These are phyloP conservation scores for Melanotaenia parkinsoni DNA, from an alignment of 2,797 vertebrate genomes.

Conservation along the genomic window DNA sequence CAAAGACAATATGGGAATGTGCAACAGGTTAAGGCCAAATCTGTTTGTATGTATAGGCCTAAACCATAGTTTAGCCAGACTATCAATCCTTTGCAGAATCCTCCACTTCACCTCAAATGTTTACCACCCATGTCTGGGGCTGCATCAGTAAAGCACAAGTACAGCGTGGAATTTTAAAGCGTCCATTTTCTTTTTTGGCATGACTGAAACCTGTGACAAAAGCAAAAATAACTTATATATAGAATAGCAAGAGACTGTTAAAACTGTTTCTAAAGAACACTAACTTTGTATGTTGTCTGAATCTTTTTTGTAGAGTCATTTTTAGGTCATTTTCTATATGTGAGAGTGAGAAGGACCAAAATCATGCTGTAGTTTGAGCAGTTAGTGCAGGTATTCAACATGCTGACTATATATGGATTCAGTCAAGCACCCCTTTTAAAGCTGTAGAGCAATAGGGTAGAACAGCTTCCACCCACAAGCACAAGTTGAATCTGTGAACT, in stretches of 20 bases:
- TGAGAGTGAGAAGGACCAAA: conserved; percentile 85
- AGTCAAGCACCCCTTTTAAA: conserved; percentile 51
- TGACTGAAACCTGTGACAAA: conserved; percentile 76
- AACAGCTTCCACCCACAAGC: conserved; percentile 53
- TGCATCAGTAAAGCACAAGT: conserved; percentile 83
- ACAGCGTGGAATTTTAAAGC: conserved; percentile 69
- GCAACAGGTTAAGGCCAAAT: conserved; percentile 78
- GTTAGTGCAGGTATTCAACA: conserved; percentile 50
- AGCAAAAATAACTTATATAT: conserved; percentile 75
- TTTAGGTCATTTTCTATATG: conserved; percentile 81
- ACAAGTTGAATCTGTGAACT: conserved; percentile 65
- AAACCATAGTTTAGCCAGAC: conserved; percentile 70
- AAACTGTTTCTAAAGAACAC: conserved; percentile 83
- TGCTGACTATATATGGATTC: conserved; percentile 46
- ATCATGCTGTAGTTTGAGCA: conserved; percentile 64
- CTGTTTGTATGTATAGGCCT: conserved; percentile 66
- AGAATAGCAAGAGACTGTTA: conserved; percentile 86
- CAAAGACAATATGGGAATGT: conserved; percentile 77
- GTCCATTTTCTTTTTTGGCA: conserved; percentile 68
- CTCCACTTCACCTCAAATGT: conserved; percentile 69
- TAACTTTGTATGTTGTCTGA: conserved; percentile 83
- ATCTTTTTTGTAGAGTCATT: conserved; percentile 82
- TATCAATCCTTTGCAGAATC: conserved; percentile 70
- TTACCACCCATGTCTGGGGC: conserved; percentile 71
- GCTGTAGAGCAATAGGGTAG: conserved; percentile 65